Conservation (phyloP, 2,113 vertebrate genomes). For the Pelecanoides urinatrix region DNA sequence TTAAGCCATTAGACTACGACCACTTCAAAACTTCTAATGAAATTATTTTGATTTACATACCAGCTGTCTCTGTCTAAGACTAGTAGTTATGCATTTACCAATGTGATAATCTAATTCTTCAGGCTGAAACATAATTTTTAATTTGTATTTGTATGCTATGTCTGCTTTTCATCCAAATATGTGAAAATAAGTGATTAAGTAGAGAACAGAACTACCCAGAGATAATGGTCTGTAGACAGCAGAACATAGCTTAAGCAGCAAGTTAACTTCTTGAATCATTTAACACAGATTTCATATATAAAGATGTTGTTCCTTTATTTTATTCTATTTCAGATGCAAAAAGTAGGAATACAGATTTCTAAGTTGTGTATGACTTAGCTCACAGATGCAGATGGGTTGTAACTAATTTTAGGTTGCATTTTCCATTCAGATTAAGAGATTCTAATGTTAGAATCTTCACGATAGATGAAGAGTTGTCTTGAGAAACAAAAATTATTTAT, state of each 20-base stretch:
- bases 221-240: neutral
- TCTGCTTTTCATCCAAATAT: neutral
- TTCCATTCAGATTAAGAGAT: slow-evolving; percentile 29
- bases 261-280: neutral
- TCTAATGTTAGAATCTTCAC: slow-evolving; percentile 14
- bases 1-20: neutral
- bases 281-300: neutral
- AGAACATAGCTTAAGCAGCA: neutral
- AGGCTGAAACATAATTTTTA: neutral
- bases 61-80: neutral
- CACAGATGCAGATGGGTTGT: slow-evolving; percentile 2
- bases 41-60: neutral
- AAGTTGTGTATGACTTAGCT: neutral
- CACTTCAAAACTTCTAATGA: neutral
- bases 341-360: neutral
- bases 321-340: neutral
- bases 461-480: neutral
- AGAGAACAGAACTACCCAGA: neutral
- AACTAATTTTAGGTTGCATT: neutral
- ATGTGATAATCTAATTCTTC: neutral
- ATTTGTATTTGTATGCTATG: neutral
- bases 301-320: neutral
- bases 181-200: neutral
- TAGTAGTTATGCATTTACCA: neutral
- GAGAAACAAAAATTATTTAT: slow-evolving; percentile 17